phyloP scores from a whole-genome alignment of 2,888 invertebrate species.

The Epistrophella euchroma region DNA sequence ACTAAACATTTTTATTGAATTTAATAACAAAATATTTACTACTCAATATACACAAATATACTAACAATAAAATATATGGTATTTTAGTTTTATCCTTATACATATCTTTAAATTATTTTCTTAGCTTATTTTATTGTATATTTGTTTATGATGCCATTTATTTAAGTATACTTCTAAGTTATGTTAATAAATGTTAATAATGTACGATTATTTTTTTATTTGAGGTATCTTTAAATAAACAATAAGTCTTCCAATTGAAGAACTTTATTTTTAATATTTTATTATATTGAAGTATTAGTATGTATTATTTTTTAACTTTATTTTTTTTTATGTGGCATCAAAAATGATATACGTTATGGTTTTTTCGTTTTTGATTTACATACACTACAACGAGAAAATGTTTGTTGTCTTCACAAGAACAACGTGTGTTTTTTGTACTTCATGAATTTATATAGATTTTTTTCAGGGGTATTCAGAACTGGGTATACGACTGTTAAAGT shows the following conservation, averaged over 20 bases:
- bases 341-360: neutral
- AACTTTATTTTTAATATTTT: neutral
- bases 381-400: neutral
- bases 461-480: too few relatives aligned
- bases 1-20: neutral
- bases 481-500: too few relatives aligned
- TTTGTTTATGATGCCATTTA: conserved; percentile 6
- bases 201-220: conserved; percentile 37
- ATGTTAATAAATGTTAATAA: conserved; percentile 46
- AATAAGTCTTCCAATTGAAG: neutral
- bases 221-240: too few relatives aligned
- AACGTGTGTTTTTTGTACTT: conserved; percentile 75
- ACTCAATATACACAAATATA: conserved; percentile 2
- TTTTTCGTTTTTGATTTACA: conserved; percentile 4
- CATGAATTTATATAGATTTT: conserved; percentile 40
- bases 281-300: neutral
- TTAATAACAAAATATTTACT: neutral
- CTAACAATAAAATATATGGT: neutral
- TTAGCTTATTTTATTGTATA: conserved; percentile 37
- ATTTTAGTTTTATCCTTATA: neutral
- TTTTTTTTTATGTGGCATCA: conserved; percentile 38
- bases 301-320: neutral
- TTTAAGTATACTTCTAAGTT: too few relatives aligned
- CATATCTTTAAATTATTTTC: neutral
- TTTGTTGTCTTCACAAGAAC: conserved; percentile 65